phyloP scores from a whole-genome alignment of 2,797 vertebrate genomes.

The Schizopygopsis malacanthus region DNA sequence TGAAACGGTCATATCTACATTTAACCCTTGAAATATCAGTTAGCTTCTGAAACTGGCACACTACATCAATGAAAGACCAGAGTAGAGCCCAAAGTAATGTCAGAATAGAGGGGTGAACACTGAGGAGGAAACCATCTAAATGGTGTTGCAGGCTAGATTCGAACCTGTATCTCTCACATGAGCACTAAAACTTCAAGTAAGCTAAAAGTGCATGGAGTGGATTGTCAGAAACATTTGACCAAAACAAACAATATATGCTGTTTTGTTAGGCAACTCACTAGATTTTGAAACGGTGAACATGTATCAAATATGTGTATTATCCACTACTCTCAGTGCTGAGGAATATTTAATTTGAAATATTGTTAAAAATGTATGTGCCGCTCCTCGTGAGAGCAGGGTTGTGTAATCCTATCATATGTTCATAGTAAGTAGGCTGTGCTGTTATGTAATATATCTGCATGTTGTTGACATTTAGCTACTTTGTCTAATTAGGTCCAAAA shows the following conservation, averaged over 20 bases:
- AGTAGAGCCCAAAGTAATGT: neutral
- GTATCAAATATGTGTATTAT: neutral
- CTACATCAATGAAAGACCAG: neutral
- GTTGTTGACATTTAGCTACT: neutral
- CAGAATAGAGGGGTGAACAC: neutral
- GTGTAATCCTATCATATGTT: neutral
- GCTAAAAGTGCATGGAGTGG: neutral
- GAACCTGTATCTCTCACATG: neutral
- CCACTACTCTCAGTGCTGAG: neutral
- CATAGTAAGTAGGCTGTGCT: neutral
- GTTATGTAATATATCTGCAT: neutral
- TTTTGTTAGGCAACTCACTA: neutral
- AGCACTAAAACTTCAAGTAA: neutral
- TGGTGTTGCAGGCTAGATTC: neutral
- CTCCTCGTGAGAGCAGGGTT: neutral
- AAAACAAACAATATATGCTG: neutral
- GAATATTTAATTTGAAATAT: neutral
- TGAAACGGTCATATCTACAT: neutral
- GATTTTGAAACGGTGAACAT: neutral
- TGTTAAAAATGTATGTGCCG: neutral
- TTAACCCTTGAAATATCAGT: slow-evolving; percentile 5
- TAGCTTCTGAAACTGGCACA: neutral
- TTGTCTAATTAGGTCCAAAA: neutral
- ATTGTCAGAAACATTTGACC: neutral
- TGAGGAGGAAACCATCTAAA: neutral